Evolutionary conservation across 2,888 invertebrate species (phyloP).

Genomic region (Protodeltote pygarga): DNA sequence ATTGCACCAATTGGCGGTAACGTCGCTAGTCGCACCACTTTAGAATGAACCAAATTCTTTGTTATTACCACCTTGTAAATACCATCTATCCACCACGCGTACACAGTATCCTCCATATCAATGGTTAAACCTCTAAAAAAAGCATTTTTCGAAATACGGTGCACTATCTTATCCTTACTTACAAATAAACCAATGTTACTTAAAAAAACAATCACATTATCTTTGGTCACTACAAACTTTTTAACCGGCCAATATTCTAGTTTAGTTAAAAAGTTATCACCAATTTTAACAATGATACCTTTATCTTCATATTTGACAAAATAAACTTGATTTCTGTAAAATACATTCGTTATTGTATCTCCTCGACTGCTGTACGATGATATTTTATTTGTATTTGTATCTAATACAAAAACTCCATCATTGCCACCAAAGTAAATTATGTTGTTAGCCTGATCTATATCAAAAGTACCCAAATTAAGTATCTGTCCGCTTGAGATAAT

Average conservation of each 20-base stretch:
- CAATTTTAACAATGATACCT: slow-evolving; percentile 69
- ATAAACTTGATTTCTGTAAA: slow-evolving; percentile 70
- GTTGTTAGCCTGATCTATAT: slow-evolving; percentile 71
- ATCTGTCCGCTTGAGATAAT: slow-evolving; percentile 56
- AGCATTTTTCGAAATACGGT: slow-evolving; percentile 67
- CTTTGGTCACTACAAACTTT: slow-evolving; percentile 70
- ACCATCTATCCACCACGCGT: slow-evolving; percentile 79
- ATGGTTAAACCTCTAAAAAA: slow-evolving; percentile 73
- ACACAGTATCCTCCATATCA: slow-evolving; percentile 69
- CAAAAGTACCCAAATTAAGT: slow-evolving; percentile 75
- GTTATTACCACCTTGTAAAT: slow-evolving; percentile 70
- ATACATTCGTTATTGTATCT: slow-evolving; percentile 66
- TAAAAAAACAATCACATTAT: slow-evolving; percentile 62
- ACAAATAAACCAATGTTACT: slow-evolving; percentile 69
- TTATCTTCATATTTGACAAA: slow-evolving; percentile 63
- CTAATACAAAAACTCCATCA: slow-evolving; percentile 70
- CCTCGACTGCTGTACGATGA: slow-evolving; percentile 70
- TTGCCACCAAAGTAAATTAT: slow-evolving; percentile 74
- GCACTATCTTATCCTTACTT: slow-evolving; percentile 55
- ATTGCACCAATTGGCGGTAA: slow-evolving; percentile 67
- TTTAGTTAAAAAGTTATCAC: slow-evolving; percentile 62
- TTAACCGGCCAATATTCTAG: slow-evolving; percentile 63
- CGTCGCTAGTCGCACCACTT: slow-evolving; percentile 61
- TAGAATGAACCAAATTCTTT: slow-evolving; percentile 60
- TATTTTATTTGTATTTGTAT: slow-evolving; percentile 56